A percentile compares a stretch with the other conserved stretches of the same genome.
Evolutionary conservation across 2,797 vertebrate species (phyloP).

Genomic region (Manis pentadactyla): DNA sequence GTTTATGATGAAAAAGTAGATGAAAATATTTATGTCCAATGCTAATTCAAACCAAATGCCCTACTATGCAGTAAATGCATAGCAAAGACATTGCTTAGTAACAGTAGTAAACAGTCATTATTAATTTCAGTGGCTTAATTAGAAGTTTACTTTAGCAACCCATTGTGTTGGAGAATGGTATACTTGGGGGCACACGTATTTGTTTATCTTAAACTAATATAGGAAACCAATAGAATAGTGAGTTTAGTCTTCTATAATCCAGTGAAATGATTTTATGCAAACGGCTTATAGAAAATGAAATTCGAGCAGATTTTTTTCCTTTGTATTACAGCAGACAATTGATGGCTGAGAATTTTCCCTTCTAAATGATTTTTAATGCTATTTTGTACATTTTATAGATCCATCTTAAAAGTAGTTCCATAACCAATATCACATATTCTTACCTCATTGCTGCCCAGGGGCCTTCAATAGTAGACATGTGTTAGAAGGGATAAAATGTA

Average conservation of each 20-base stretch:
- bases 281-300: not conserved
- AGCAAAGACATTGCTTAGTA: not conserved
- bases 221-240: not conserved
- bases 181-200: not conserved
- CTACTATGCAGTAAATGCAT: not conserved
- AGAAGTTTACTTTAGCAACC: not conserved
- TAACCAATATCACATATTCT: not conserved
- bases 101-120: not conserved
- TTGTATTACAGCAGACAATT: not conserved
- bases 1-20: not conserved
- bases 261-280: not conserved
- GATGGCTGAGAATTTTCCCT: not conserved
- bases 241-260: not conserved
- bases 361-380: not conserved
- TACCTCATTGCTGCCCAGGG: not conserved
- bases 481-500: not conserved
- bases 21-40: not conserved
- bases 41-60: not conserved
- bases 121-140: not conserved
- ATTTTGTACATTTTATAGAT: not conserved
- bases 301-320: not conserved
- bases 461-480: not conserved
- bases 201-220: not conserved
- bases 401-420: not conserved
- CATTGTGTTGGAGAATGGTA: not conserved